Evolutionary conservation across 1,140 invertebrate species (phyloP).

Genomic region (Eriocheir sinensis): DNA sequence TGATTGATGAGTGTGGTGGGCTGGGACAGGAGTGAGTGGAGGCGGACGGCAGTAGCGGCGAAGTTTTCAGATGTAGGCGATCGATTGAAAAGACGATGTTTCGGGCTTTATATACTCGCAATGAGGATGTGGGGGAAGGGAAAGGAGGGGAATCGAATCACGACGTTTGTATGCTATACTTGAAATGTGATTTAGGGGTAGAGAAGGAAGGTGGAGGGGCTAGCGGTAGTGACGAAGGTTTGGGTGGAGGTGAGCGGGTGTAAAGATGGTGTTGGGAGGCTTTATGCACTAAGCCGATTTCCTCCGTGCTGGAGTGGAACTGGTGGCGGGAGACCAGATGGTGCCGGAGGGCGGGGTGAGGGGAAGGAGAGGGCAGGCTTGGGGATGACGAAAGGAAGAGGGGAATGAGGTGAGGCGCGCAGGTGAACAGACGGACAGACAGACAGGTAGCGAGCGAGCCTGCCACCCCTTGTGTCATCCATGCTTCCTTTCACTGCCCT

Average conservation of each 20-base stretch:
- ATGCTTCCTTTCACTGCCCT: background rate
- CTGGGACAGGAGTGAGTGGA: no score
- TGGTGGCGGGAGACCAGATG: background rate
- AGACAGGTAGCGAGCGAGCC: background rate
- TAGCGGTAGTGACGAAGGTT: no score
- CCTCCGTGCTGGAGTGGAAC: slow-evolving; percentile 17
- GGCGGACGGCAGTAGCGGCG: no score
- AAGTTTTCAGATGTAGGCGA: no score
- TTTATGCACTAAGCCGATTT: slow-evolving; percentile 25
- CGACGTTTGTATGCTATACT: no score
- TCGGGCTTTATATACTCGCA: no score
- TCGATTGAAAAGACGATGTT: no score
- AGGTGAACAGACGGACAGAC: no score
- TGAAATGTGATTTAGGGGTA: no score
- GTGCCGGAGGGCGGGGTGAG: background rate
- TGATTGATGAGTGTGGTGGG: background rate
- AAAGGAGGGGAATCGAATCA: no score
- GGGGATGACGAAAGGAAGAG: background rate
- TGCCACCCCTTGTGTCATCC: background rate
- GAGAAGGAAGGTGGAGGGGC: no score
- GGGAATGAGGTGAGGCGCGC: background rate
- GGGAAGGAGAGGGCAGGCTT: background rate
- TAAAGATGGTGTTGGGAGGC: slow-evolving; percentile 11
- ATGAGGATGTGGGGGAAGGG: background rate
- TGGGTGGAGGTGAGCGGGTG: background rate